Evolutionary conservation across 2,113 vertebrate genomes (phyloP).

Genomic region (Eurystomus gularis): DNA sequence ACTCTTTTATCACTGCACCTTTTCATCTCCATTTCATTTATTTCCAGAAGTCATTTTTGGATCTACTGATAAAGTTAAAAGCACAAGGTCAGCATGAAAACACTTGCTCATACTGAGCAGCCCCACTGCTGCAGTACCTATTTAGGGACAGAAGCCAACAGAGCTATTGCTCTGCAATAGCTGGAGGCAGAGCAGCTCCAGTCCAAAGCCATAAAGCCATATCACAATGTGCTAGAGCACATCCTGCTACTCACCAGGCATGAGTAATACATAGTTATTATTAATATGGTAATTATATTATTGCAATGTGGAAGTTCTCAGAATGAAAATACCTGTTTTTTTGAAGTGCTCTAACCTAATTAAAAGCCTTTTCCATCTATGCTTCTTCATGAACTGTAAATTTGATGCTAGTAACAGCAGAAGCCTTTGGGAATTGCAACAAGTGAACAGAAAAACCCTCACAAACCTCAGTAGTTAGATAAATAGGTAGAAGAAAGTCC

Average conservation of each 20-base stretch:
- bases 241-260: not conserved
- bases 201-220: not conserved
- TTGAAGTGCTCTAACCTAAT: not conserved
- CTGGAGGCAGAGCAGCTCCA: not conserved
- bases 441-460: not conserved
- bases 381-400: not conserved
- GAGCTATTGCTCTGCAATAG: not conserved
- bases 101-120: not conserved
- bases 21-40: not conserved
- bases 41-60: not conserved
- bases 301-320: not conserved
- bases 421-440: not conserved
- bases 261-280: not conserved
- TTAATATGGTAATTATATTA: not conserved
- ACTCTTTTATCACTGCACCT: not conserved
- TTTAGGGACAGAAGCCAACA: not conserved
- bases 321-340: not conserved
- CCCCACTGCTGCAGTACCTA: not conserved
- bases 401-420: not conserved
- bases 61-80: not conserved
- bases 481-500: not conserved
- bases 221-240: not conserved
- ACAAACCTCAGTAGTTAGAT: not conserved
- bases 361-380: not conserved
- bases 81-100: fast-evolving